Percentiles rank a stretch among this genome's conserved stretches.
Evolutionary conservation across 2,888 invertebrate species (phyloP).

Genomic region (Luffia ferchaultella): DNA sequence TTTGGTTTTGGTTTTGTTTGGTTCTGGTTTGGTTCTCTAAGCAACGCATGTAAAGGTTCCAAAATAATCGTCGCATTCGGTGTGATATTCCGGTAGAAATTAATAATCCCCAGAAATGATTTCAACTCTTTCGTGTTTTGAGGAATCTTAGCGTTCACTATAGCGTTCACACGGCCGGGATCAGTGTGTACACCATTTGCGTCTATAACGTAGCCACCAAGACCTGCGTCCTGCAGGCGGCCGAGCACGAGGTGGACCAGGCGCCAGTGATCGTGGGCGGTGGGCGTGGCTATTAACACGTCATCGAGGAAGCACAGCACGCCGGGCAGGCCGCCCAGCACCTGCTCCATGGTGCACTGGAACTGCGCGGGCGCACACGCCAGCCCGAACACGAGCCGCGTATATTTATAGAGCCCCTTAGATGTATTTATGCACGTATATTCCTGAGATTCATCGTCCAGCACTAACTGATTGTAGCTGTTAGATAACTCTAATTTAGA

Average conservation of each 20-base stretch:
- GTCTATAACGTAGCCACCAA: neutral
- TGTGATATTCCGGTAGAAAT: too few species aligned
- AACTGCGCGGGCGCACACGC: constrained; percentile 26
- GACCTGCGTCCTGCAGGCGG: neutral
- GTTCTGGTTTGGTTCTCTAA: too few species aligned
- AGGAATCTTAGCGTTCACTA: neutral
- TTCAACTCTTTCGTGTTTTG: neutral
- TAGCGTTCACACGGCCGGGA: neutral
- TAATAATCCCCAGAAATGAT: too few species aligned
- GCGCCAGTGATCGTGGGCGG: neutral
- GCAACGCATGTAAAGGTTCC: neutral
- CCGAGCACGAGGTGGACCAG: neutral
- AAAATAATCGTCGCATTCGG: too few species aligned
- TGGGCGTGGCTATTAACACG: constrained; percentile 2
- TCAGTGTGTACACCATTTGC: neutral
- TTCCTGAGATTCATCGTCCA: constrained; percentile 11
- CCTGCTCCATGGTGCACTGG: constrained; percentile 23
- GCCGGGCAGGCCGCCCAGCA: constrained; percentile 5
- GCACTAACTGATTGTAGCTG: too few species aligned
- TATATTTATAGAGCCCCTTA: constrained; percentile 21
- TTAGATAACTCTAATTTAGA: constrained; percentile 17
- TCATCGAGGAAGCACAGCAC: constrained; percentile 6
- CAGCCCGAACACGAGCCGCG: constrained; percentile 22
- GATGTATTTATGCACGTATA: constrained; percentile 21
- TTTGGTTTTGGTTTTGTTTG: too few species aligned